Base-by-base conservation (phyloP, 1,140 invertebrate species). In the Teleopsis dalmanni region DNA sequence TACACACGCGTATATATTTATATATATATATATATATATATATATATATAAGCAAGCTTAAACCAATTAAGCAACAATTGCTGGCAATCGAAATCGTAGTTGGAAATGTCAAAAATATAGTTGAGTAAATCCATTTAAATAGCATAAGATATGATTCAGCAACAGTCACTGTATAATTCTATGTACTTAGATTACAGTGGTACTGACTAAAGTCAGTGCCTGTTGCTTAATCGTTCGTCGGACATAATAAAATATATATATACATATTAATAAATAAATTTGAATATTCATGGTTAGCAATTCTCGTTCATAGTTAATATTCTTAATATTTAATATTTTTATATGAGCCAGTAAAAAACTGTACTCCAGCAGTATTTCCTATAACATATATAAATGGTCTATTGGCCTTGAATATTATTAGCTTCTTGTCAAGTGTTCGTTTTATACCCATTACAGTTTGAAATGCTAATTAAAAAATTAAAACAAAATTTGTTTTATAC, bases 301-400 rank as follows among this genome's bases (percentile, higher is more conserved):
- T n/a, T n/a, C n/a, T n/a, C n/a, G n/a, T n/a, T n/a, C n/a, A n/a
- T n/a, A n/a, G n/a, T n/a, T n/a, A n/a, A n/a, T n/a, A n/a, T n/a
- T n/a, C n/a, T n/a, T n/a, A n/a, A n/a, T n/a, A n/a, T n/a, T n/a
- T n/a, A n/a, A n/a, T n/a, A n/a, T n/a, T n/a, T n/a, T n/a, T 47
- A 26, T 26, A 36, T 25, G 27, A n/a, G 7, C 33, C 45, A 47
- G 42, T 27, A 37, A 47, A 46, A 18, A 40, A 47, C 5, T 43
- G 25, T 31, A 35, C 7, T 4, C 33, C n/a, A 10, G 22, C n/a
- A 9, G 13, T 8, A 34, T 21, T 29, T 29, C 35, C 46, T 11
- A 53, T 50, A 10, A 50, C 21, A 36, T 49, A 55, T 26, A 49
- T 16, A 40, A 55, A 55, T 21, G 36, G 47, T 42, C 19, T 47